Percentiles rank a stretch among this genome's conserved stretches.
Conservation (phyloP, 1,140 invertebrate genomes). For the Metopolophium dirhodum region DNA sequence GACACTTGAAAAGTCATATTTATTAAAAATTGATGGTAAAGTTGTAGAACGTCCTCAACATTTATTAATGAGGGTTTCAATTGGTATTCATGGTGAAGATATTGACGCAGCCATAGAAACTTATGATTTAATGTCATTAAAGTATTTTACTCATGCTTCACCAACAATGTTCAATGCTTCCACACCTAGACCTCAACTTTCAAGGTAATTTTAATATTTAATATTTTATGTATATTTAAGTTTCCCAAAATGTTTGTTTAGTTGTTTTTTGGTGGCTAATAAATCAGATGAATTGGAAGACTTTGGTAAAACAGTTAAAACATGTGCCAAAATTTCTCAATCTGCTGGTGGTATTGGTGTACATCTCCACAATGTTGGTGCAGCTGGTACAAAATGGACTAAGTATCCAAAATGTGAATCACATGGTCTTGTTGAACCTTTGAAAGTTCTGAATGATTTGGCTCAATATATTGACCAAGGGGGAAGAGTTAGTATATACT, state of each 20-base stretch:
- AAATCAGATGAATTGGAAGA: conserved; percentile 96
- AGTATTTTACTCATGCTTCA: conserved; percentile 97
- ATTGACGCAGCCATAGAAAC: conserved; percentile 94
- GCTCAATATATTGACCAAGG: conserved; percentile 98
- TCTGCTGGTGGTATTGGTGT: conserved; percentile 96
- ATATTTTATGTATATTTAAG: conserved; percentile 34
- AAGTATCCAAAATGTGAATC: conserved; percentile 66
- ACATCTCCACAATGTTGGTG: conserved; percentile 93
- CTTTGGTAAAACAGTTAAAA: conserved; percentile 94
- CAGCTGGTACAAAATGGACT: conserved; percentile 92
- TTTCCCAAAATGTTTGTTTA: conserved; percentile 61
- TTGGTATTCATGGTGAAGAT: conserved; percentile 95
- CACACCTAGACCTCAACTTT: conserved; percentile 89
- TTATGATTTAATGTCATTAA: conserved; percentile 94
- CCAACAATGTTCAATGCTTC: conserved; percentile 97
- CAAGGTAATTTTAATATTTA: conserved; percentile 67
- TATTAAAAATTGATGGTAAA: conserved; percentile 93
- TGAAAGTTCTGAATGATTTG: conserved; percentile 95
- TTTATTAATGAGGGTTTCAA: conserved; percentile 97
- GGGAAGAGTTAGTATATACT: conserved; percentile 74
- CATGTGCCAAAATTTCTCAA: conserved; percentile 96
- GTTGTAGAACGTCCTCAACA: conserved; percentile 97
- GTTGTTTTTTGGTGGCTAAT: conserved; percentile 96
- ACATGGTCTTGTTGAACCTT: conserved; percentile 97
- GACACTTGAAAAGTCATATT: conserved; percentile 94